A percentile compares a stretch with the other conserved stretches of the same genome.
These are phyloP conservation scores for Malurus alboscapulatus DNA, from an alignment of 2,113 vertebrate species.

Conservation along the genomic window DNA sequence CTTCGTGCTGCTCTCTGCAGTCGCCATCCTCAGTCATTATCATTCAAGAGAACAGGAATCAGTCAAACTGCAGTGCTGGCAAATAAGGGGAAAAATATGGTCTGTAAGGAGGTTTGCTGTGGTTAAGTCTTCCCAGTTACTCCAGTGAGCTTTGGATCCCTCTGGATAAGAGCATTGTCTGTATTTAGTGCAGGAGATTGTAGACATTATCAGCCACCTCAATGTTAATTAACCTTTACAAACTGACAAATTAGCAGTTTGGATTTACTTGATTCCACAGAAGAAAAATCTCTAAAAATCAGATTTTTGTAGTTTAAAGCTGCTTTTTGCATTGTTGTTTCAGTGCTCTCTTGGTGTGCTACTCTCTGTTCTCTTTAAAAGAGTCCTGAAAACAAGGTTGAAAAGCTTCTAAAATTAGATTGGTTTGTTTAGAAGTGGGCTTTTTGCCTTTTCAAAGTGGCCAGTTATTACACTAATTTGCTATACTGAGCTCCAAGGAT, in stretches of 20 bases:
- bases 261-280: neutral
- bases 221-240: neutral
- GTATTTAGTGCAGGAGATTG: neutral
- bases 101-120: neutral
- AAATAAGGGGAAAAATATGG: neutral
- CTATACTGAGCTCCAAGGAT: neutral
- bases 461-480: neutral
- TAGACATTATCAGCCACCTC: neutral
- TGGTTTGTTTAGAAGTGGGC: neutral
- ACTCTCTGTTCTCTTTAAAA: neutral
- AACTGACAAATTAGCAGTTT: neutral
- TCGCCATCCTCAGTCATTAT: neutral
- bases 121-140: neutral
- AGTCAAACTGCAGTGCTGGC: neutral
- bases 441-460: neutral
- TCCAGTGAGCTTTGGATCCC: neutral
- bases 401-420: neutral
- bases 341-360: neutral
- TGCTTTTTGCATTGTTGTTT: neutral
- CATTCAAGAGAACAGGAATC: neutral
- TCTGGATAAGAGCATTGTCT: neutral
- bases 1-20: neutral
- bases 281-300: neutral
- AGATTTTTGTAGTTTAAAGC: neutral
- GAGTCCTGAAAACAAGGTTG: neutral